These are phyloP conservation scores for Erythrocercus mccallii DNA, from an alignment of 2,113 vertebrate species.

Conservation along the genomic window DNA sequence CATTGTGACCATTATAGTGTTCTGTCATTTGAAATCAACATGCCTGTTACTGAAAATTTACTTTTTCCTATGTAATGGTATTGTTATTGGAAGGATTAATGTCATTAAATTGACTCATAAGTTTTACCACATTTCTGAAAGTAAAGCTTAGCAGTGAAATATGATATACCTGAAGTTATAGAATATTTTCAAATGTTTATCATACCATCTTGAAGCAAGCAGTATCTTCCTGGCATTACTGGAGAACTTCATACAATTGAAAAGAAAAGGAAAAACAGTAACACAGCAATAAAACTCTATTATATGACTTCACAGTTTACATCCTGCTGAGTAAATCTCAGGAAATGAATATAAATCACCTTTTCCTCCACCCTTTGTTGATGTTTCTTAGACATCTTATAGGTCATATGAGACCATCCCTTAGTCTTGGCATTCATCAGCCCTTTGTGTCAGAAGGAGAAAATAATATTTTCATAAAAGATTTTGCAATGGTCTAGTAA, in stretches of 20 bases:
- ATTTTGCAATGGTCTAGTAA: not conserved
- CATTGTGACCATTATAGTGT: not conserved
- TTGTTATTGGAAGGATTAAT: not conserved
- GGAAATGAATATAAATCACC: not conserved
- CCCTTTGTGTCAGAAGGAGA: not conserved
- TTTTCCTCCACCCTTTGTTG: not conserved
- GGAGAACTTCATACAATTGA: not conserved
- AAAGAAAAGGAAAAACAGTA: not conserved
- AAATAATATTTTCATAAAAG: not conserved
- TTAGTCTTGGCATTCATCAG: not conserved
- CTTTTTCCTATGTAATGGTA: not conserved
- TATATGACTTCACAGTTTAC: not conserved
- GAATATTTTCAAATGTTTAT: not conserved
- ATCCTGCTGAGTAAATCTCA: not conserved
- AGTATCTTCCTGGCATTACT: not conserved
- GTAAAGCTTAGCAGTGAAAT: not conserved
- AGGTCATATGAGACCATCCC: not conserved
- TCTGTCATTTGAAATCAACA: not conserved
- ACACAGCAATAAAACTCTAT: not conserved
- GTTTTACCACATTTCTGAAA: not conserved
- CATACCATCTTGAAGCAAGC: not conserved
- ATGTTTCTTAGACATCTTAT: not conserved
- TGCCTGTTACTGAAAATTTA: not conserved
- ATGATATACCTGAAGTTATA: not conserved
- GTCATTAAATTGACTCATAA: not conserved